Percentiles rank a stretch among this genome's conserved stretches.
These are phyloP conservation scores for Platichthys stellatus DNA, from an alignment of 2,113 vertebrate genomes.

Conservation along the genomic window DNA sequence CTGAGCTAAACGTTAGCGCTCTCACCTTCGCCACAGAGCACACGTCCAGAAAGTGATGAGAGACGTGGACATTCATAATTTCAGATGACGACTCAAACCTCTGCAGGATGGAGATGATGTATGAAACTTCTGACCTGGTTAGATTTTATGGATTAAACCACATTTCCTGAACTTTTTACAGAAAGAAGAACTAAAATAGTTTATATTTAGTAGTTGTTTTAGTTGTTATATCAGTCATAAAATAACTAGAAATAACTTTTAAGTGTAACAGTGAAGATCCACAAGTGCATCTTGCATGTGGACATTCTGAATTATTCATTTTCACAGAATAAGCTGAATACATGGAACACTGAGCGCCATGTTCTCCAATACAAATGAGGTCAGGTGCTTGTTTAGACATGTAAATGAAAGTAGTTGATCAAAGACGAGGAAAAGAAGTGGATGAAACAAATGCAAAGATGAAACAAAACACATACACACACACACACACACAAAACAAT, in stretches of 20 bases:
- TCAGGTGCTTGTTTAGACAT: constrained; percentile 71
- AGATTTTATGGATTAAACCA: not conserved
- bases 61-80: constrained; percentile 52
- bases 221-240: no score
- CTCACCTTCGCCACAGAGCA: constrained; percentile 16
- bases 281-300: not conserved
- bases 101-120: constrained; percentile 23
- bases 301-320: not conserved
- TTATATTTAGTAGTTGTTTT: no score
- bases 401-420: constrained; percentile 67
- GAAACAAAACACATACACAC: constrained; percentile 41
- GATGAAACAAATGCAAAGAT: constrained; percentile 67
- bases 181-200: no score
- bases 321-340: constrained; percentile 54
- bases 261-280: not conserved
- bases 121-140: constrained; percentile 17
- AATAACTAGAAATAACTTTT: not conserved
- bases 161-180: not conserved
- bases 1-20: constrained; percentile 49
- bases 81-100: constrained; percentile 13
- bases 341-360: constrained; percentile 25
- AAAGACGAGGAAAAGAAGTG: constrained; percentile 60
- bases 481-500: not conserved
- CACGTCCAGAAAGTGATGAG: constrained; percentile 30
- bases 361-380: constrained; percentile 64